Conservation (phyloP, 2,797 vertebrate genomes). For the Tangara arthus region DNA sequence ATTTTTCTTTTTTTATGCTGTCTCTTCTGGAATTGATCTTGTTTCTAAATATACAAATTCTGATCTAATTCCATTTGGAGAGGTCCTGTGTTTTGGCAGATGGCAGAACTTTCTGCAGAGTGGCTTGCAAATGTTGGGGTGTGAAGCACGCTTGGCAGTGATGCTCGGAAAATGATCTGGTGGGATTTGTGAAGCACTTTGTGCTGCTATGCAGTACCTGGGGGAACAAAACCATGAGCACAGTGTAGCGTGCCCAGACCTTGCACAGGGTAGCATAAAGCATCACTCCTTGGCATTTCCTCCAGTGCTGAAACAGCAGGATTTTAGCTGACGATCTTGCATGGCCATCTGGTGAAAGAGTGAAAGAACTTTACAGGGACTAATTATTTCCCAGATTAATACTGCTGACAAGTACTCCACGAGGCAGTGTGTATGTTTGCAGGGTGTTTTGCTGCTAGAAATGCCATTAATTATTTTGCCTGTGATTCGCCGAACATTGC, state of each 20-base stretch:
- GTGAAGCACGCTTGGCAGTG: neutral
- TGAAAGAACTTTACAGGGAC: slow-evolving; percentile 54
- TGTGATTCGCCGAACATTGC: neutral
- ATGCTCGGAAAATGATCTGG: neutral
- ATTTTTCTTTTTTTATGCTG: neutral
- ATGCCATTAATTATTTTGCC: slow-evolving; percentile 44
- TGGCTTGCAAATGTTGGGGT: neutral
- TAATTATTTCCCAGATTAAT: slow-evolving; percentile 71
- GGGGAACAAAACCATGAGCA: neutral
- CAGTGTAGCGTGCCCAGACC: neutral
- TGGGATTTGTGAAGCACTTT: neutral
- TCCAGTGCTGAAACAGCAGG: slow-evolving; percentile 62
- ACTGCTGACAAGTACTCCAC: slow-evolving; percentile 62
- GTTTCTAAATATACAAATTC: slow-evolving; percentile 24
- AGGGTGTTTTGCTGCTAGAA: slow-evolving; percentile 31
- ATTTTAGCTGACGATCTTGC: slow-evolving; percentile 72
- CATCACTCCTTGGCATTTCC: slow-evolving; percentile 20
- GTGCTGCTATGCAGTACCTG: neutral
- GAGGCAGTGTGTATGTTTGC: neutral
- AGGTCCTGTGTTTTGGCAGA: slow-evolving; percentile 5
- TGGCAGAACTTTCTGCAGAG: slow-evolving; percentile 8
- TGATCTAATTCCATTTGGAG: slow-evolving; percentile 12
- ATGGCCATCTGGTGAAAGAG: slow-evolving; percentile 69
- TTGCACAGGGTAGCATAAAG: slow-evolving; percentile 17
- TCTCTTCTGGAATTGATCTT: neutral